Evolutionary conservation across 2,113 vertebrate species (phyloP).

Genomic region (Donacobius atricapilla): DNA sequence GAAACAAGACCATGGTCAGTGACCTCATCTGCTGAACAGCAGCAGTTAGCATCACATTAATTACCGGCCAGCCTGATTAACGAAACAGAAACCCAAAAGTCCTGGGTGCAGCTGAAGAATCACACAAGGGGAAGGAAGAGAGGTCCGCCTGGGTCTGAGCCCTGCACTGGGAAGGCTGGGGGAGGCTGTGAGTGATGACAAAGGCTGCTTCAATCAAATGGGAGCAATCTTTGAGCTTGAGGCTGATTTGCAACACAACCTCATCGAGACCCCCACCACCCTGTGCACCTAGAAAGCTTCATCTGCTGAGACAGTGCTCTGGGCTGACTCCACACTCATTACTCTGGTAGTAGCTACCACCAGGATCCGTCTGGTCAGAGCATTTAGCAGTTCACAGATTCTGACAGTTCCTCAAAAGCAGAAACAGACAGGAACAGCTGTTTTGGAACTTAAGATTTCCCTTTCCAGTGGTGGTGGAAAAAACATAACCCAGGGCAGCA

Average conservation of each 20-base stretch:
- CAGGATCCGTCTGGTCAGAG: background rate
- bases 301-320: background rate
- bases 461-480: background rate
- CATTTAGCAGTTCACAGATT: background rate
- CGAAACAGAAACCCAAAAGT: background rate
- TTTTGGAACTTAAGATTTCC: background rate
- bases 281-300: background rate
- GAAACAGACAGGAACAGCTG: background rate
- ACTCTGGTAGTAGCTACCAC: background rate
- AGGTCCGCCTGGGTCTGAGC: rapidly evolving
- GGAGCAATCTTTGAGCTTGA: background rate
- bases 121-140: background rate
- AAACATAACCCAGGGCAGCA: background rate
- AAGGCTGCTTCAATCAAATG: background rate
- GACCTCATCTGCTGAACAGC: slow-evolving; percentile 45
- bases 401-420: background rate
- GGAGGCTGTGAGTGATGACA: background rate
- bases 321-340: background rate
- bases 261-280: background rate
- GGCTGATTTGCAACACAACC: no score
- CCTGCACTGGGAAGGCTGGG: background rate
- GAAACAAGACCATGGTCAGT: background rate
- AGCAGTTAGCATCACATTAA: slow-evolving; percentile 20
- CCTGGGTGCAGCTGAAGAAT: background rate
- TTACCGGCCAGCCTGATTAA: slow-evolving; percentile 7